Percentiles rank a stretch among this genome's conserved stretches.
Conservation (phyloP, 1,140 invertebrate genomes). For the Camponotus vicinus region DNA sequence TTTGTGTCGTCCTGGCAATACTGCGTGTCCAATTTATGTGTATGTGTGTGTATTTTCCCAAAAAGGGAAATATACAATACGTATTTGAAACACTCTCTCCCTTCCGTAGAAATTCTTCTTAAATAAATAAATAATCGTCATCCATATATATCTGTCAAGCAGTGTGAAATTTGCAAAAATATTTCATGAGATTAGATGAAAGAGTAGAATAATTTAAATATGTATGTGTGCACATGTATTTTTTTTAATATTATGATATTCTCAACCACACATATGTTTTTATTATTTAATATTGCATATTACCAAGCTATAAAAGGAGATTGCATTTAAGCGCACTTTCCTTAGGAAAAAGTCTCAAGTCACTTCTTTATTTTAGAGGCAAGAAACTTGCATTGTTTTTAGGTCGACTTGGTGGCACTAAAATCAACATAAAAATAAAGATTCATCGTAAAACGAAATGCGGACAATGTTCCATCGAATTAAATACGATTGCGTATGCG, state of each 20-base stretch:
- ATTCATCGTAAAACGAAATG: neutral
- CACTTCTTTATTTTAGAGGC: conserved; percentile 2
- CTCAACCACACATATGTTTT: too few relatives aligned
- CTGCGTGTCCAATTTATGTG: neutral
- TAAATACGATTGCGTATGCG: conserved; percentile 13
- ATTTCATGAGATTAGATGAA: neutral
- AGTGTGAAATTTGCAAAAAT: neutral
- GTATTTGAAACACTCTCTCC: neutral
- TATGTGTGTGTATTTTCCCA: too few relatives aligned
- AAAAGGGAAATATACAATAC: neutral
- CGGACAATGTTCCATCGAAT: neutral
- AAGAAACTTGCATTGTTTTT: conserved; percentile 14
- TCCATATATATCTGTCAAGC: neutral
- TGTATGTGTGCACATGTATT: neutral
- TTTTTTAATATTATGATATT: neutral
- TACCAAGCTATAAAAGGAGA: neutral
- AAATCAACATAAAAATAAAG: conserved; percentile 21
- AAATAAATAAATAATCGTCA: conserved; percentile 19
- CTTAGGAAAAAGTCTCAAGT: neutral
- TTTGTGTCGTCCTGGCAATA: neutral
- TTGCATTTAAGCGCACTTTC: neutral
- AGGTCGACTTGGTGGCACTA: neutral
- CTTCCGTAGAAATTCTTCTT: neutral
- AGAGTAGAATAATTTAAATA: neutral
- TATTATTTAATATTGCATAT: neutral